Conservation (phyloP, 2,113 vertebrate genomes). For the Tragelaphus imberbis region DNA sequence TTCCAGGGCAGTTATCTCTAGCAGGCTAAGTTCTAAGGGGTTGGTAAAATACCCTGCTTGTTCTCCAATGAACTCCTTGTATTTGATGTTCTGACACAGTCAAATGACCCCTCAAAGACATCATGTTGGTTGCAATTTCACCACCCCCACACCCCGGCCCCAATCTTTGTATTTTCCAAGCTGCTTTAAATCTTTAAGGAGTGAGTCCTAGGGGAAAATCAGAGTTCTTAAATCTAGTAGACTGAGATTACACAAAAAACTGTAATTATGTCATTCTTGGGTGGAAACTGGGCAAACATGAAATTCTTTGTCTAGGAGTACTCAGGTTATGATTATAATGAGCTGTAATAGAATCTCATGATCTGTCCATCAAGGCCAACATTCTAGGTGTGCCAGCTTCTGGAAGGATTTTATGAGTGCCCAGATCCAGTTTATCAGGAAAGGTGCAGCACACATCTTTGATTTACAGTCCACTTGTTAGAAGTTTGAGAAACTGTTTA, state of each 20-base stretch:
- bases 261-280: constrained; percentile 31
- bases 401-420: not conserved
- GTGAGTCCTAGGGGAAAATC: not conserved
- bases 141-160: not conserved
- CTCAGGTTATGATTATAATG: not conserved
- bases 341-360: not conserved
- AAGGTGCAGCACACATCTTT: not conserved
- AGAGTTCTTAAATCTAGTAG: constrained; percentile 12
- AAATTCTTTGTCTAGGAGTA: constrained; percentile 26
- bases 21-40: not conserved
- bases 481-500: not conserved
- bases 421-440: not conserved
- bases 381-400: not conserved
- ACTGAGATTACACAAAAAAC: not conserved
- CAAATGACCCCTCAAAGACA: constrained; percentile 33
- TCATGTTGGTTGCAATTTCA: not conserved
- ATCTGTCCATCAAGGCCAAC: not conserved
- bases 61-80: not conserved
- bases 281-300: not conserved
- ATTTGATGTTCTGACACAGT: constrained; percentile 33
- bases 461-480: not conserved
- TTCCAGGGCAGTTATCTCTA: not conserved
- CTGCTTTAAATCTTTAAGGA: constrained; percentile 23
- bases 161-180: constrained; percentile 27
- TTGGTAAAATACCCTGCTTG: constrained; percentile 1